These are phyloP conservation scores for Lacerta bilineata DNA, from an alignment of 2,797 vertebrate genomes.

Conservation along the genomic window DNA sequence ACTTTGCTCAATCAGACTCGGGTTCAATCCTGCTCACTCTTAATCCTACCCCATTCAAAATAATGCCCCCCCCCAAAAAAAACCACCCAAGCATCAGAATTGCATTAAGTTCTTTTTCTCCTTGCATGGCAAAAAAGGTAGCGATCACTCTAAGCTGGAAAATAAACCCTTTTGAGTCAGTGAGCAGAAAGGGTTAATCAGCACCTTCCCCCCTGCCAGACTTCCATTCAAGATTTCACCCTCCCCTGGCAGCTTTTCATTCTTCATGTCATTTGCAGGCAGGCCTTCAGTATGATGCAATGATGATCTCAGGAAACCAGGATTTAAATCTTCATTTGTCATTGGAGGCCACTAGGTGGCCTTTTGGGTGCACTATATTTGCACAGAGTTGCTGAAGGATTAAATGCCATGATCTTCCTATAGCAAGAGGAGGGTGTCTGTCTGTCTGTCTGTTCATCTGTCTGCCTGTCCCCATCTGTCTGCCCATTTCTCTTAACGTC, in stretches of 20 bases:
- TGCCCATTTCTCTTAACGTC: no score
- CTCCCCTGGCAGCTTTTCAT: background rate
- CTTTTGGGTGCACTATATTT: background rate
- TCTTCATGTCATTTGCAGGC: background rate
- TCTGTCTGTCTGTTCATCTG: no score
- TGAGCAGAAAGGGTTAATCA: background rate
- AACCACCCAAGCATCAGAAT: no score
- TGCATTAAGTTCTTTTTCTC: no score
- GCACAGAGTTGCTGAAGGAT: background rate
- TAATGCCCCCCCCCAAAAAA: no score
- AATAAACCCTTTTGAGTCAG: constrained; percentile 12
- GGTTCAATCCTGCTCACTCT: no score
- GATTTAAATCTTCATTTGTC: background rate
- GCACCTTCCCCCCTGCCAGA: background rate
- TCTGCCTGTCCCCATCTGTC: no score
- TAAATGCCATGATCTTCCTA: no score
- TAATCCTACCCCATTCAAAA: no score
- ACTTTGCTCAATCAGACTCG: no score
- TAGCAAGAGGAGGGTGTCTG: no score
- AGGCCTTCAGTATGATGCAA: background rate
- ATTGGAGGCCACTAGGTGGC: background rate
- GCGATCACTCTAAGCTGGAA: background rate
- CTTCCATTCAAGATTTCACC: background rate
- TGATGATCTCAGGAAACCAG: background rate
- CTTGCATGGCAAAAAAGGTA: no score